A percentile compares a stretch with the other conserved stretches of the same genome.
phyloP scores from a whole-genome alignment of 92 coral and sea anemone genomes.

The Parazoanthus atlanticus region DNA sequence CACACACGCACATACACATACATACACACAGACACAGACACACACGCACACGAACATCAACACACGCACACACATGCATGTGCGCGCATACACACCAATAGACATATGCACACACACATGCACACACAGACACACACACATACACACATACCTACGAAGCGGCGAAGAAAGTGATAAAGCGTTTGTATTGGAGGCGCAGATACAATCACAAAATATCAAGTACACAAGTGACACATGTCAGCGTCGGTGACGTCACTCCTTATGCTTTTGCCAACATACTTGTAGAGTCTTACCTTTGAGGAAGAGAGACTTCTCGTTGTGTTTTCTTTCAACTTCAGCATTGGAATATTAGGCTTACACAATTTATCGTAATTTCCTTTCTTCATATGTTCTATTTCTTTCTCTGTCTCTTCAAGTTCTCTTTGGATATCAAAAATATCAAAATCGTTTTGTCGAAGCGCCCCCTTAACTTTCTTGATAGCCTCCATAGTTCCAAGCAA shows the following conservation, averaged over 20 bases:
- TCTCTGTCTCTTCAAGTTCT: constrained; percentile 71
- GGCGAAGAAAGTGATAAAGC: too few relatives aligned
- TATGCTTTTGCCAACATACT: not conserved
- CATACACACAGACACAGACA: too few relatives aligned
- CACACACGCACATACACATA: too few relatives aligned
- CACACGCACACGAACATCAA: too few relatives aligned
- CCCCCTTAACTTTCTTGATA: constrained; percentile 64
- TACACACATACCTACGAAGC: not conserved
- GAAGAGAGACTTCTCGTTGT: not conserved
- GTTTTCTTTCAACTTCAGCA: constrained; percentile 57
- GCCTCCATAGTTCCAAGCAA: constrained; percentile 73
- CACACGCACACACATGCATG: too few relatives aligned
- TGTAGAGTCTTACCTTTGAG: not conserved
- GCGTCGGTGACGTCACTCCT: not conserved
- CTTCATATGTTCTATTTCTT: constrained; percentile 65
- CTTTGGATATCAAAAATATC: constrained; percentile 66
- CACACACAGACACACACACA: too few relatives aligned
- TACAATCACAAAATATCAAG: too few relatives aligned
- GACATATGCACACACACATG: too few relatives aligned
- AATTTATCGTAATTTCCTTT: constrained; percentile 27
- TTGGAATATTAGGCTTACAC: constrained; percentile 50
- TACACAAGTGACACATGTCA: not conserved
- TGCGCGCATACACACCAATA: too few relatives aligned
- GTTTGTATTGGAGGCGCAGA: too few relatives aligned
- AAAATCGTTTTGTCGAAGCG: constrained; percentile 65